These are phyloP conservation scores for Panagrolaimus sp. DNA, from an alignment of 1,140 invertebrate species.

Conservation along the genomic window DNA sequence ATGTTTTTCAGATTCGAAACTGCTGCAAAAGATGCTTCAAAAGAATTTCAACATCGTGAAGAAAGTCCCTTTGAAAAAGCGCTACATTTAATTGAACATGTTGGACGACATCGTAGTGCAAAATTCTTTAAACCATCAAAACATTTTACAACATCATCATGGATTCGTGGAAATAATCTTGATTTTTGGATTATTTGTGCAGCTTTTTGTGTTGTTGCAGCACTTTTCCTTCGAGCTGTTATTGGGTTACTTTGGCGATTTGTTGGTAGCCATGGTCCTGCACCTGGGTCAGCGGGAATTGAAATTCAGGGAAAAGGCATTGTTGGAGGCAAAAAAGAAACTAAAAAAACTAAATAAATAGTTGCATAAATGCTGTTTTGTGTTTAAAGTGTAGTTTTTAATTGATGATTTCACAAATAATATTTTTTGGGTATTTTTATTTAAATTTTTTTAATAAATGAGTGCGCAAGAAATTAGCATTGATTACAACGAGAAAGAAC, in stretches of 20 bases:
- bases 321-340: not conserved
- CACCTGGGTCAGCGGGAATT: not conserved
- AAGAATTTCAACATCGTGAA: slow-evolving; percentile 36
- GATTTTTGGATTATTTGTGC: slow-evolving; percentile 17
- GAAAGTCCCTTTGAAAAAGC: slow-evolving; percentile 42
- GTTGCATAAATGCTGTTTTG: not conserved
- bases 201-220: not conserved
- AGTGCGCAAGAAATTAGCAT: too few relatives aligned
- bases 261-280: not conserved
- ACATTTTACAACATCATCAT: not conserved
- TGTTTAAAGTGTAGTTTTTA: not conserved
- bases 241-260: not conserved
- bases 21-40: slow-evolving; percentile 45
- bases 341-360: not conserved
- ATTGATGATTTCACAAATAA: not conserved
- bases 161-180: slow-evolving; percentile 25
- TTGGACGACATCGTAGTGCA: slow-evolving; percentile 42
- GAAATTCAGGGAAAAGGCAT: not conserved
- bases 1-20: slow-evolving; percentile 36
- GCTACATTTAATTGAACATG: slow-evolving; percentile 48
- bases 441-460: too few relatives aligned
- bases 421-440: not conserved
- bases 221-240: not conserved
- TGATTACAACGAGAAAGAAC: too few relatives aligned
- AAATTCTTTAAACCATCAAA: slow-evolving; percentile 28